Percentiles rank a stretch among this genome's conserved stretches.
Evolutionary conservation across 2,888 invertebrate species (phyloP).

Genomic region (Sicus ferrugineus): DNA sequence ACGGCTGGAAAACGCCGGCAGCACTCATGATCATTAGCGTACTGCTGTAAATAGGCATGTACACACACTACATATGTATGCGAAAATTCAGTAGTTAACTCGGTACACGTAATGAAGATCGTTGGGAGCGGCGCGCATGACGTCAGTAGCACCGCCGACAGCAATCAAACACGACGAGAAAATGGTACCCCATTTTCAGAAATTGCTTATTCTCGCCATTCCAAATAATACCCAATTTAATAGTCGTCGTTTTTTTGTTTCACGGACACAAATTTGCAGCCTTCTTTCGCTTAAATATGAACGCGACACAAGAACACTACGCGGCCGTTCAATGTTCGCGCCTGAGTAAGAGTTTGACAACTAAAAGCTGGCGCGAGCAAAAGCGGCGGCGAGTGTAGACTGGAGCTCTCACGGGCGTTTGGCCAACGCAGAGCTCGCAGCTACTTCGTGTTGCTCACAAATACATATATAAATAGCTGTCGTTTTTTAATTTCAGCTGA

Average conservation of each 20-base stretch:
- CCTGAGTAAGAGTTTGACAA: conserved; percentile 48
- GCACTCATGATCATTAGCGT: neutral
- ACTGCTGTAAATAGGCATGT: neutral
- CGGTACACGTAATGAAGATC: too few relatives aligned
- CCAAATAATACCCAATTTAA: too few relatives aligned
- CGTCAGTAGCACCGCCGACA: too few relatives aligned
- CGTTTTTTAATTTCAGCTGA: conserved; percentile 16
- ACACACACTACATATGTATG: neutral
- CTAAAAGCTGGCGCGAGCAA: conserved; percentile 38
- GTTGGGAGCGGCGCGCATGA: too few relatives aligned
- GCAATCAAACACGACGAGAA: too few relatives aligned
- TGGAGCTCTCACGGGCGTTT: conserved; percentile 5
- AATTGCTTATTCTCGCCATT: neutral
- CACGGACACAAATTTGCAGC: too few relatives aligned
- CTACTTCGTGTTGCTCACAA: conserved; percentile 13
- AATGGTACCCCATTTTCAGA: neutral
- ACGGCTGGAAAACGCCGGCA: conserved; percentile 1
- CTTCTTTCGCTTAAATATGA: neutral
- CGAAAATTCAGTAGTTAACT: too few relatives aligned
- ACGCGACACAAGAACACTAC: neutral
- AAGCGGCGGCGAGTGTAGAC: conserved; percentile 28
- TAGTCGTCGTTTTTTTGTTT: too few relatives aligned
- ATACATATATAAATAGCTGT: neutral
- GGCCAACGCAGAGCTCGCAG: neutral
- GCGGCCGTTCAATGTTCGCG: conserved; percentile 43